Evolutionary conservation across 2,797 vertebrate species (phyloP).

Genomic region (Chaetophractus vellerosus): DNA sequence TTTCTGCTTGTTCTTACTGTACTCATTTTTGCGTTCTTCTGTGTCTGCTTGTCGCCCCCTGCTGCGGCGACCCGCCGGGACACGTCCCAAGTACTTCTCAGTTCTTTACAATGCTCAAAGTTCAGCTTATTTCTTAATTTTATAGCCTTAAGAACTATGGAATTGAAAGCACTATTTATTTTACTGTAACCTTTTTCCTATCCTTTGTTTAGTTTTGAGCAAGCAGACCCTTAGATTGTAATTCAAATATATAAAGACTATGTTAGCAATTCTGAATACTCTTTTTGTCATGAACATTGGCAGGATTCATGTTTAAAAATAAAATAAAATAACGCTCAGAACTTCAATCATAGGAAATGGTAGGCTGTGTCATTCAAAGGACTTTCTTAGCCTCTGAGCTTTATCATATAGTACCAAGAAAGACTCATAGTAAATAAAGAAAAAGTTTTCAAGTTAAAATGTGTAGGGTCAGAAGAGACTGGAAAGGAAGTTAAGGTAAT

Average conservation of each 20-base stretch:
- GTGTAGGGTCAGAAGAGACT: not conserved
- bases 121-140: constrained; percentile 19
- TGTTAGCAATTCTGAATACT: not conserved
- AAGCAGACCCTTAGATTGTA: not conserved
- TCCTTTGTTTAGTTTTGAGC: constrained; percentile 37
- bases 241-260: constrained; percentile 23
- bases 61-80: too few species aligned
- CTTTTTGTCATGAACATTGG: constrained; percentile 8
- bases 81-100: constrained; percentile 22
- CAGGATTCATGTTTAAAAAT: constrained; percentile 52
- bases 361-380: not conserved
- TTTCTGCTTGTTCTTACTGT: too few species aligned
- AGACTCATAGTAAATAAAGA: not conserved
- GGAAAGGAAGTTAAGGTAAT: not conserved
- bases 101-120: not conserved
- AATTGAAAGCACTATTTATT: constrained; percentile 10
- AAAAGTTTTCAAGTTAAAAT: not conserved
- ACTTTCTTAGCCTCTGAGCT: not conserved
- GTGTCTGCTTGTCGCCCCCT: too few species aligned
- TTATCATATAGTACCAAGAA: not conserved
- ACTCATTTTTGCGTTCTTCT: too few species aligned
- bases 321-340: constrained; percentile 35
- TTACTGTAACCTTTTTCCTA: not conserved
- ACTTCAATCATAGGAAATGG: not conserved
- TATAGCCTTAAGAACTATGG: not conserved